A percentile compares a stretch with the other conserved stretches of the same genome.
Conservation (phyloP, 92 coral and sea anemone genomes). For the Diadumene lineata region DNA sequence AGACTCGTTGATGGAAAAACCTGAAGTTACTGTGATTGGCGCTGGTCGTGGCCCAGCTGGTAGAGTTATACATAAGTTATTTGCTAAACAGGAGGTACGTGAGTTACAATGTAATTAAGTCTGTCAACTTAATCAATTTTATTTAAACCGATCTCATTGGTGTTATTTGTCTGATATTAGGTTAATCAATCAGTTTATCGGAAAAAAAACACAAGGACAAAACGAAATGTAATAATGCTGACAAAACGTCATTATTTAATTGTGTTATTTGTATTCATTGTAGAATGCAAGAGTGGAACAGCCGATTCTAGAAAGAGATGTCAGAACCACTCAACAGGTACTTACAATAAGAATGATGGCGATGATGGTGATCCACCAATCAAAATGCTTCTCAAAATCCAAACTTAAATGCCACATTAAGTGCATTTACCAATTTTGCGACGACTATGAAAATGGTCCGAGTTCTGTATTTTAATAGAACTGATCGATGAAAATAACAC, state of each 20-base stretch:
- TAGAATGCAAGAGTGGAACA: slow-evolving; percentile 64
- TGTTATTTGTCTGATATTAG: too few relatives aligned
- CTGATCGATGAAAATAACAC: too few relatives aligned
- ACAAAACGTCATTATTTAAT: neutral
- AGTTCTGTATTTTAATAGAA: too few relatives aligned
- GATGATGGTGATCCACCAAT: neutral
- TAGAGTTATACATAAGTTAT: slow-evolving; percentile 81
- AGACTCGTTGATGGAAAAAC: slow-evolving; percentile 92
- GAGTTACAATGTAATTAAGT: too few relatives aligned
- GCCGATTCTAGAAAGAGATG: slow-evolving; percentile 14
- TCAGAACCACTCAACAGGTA: slow-evolving; percentile 19
- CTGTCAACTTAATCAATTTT: too few relatives aligned
- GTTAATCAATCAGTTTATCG: neutral
- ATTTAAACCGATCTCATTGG: too few relatives aligned
- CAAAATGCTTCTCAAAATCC: neutral
- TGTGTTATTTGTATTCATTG: neutral
- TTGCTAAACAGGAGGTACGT: slow-evolving; percentile 87
- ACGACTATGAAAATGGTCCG: too few relatives aligned
- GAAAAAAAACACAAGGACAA: too few relatives aligned
- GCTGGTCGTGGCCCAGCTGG: slow-evolving; percentile 99
- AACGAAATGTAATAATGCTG: too few relatives aligned
- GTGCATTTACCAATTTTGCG: too few relatives aligned
- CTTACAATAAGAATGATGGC: neutral
- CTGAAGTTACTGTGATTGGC: slow-evolving; percentile 94
- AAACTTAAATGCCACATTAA: too few relatives aligned